A percentile compares a stretch with the other conserved stretches of the same genome.
phyloP scores from a whole-genome alignment of 2,797 vertebrate species.

The Enteromius afrohamiltoni region DNA sequence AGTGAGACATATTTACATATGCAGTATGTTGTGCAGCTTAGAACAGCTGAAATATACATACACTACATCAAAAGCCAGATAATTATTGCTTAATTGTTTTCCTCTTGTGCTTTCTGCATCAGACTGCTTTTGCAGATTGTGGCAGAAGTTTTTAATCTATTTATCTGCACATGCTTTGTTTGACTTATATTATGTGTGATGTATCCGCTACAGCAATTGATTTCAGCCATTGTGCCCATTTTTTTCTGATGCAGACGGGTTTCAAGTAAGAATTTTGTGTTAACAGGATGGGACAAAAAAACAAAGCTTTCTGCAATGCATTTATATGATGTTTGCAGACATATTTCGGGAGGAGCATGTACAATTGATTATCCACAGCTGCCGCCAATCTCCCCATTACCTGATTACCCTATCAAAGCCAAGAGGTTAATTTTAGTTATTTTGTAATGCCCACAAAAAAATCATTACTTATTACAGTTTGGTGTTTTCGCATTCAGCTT shows the following conservation, averaged over 20 bases:
- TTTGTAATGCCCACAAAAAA: not conserved
- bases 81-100: not conserved
- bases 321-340: not conserved
- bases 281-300: not conserved
- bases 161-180: slow-evolving; percentile 3
- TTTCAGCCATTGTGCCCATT: not conserved
- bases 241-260: not conserved
- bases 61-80: slow-evolving; percentile 20
- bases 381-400: too few relatives aligned
- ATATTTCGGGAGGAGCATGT: too few relatives aligned
- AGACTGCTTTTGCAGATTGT: not conserved
- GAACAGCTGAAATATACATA: slow-evolving; percentile 24
- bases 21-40: not conserved
- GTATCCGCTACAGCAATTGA: not conserved
- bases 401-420: too few relatives aligned
- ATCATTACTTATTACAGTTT: not conserved
- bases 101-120: slow-evolving; percentile 4
- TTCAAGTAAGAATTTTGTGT: not conserved
- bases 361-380: too few relatives aligned
- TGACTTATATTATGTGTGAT: not conserved
- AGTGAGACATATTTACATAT: slow-evolving; percentile 43
- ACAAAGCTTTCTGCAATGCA: not conserved
- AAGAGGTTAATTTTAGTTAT: not conserved
- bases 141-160: not conserved
- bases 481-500: not conserved